phyloP scores from a whole-genome alignment of 1,140 invertebrate species.

The Tribolium madens region DNA sequence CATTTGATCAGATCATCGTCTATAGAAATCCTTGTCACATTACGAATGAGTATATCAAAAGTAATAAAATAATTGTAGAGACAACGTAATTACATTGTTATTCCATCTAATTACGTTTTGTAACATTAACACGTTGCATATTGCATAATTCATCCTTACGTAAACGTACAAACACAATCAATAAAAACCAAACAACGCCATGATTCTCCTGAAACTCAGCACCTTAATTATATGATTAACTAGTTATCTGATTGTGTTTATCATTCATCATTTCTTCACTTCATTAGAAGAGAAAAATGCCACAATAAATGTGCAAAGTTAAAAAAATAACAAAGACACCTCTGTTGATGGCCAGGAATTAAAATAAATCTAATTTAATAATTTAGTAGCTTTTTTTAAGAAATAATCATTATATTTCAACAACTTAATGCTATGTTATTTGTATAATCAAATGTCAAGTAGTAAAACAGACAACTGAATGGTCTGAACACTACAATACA shows the following conservation, averaged over 20 bases:
- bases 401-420: slow-evolving; percentile 45
- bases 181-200: slow-evolving; percentile 23
- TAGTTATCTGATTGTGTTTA: slow-evolving; percentile 43
- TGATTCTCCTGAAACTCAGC: slow-evolving; percentile 32
- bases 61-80: slow-evolving; percentile 9
- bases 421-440: slow-evolving; percentile 48
- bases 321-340: slow-evolving; percentile 6
- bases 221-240: slow-evolving; percentile 43
- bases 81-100: slow-evolving; percentile 20
- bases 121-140: slow-evolving; percentile 26
- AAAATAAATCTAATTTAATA: slow-evolving; percentile 47
- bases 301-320: slow-evolving; percentile 30
- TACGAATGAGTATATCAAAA: background rate
- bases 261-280: slow-evolving; percentile 33
- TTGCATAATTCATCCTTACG: slow-evolving; percentile 22
- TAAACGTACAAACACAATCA: slow-evolving; percentile 23
- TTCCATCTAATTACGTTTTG: slow-evolving; percentile 21
- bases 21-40: background rate
- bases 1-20: background rate
- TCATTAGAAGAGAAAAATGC: slow-evolving; percentile 37
- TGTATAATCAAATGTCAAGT: slow-evolving; percentile 46
- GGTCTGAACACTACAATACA: slow-evolving; percentile 48
- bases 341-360: slow-evolving; percentile 20
- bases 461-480: slow-evolving; percentile 51
- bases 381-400: slow-evolving; percentile 39